Evolutionary conservation across 2,797 vertebrate species (phyloP).

Genomic region (Scleropages formosus): DNA sequence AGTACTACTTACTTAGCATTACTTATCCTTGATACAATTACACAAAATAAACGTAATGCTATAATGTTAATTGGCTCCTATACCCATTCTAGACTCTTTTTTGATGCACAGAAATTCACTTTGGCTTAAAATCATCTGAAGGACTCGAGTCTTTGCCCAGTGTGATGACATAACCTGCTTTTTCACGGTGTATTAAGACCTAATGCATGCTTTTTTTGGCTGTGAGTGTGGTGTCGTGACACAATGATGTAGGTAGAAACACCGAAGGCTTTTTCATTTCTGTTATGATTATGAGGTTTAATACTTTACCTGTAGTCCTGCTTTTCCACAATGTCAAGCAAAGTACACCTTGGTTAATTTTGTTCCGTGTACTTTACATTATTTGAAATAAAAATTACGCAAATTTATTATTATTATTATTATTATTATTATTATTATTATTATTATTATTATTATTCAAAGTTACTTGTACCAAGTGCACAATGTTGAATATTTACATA

Average conservation of each 20-base stretch:
- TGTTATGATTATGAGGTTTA: too few species aligned
- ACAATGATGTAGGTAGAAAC: not conserved
- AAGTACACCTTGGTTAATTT: too few species aligned
- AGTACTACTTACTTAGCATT: too few species aligned
- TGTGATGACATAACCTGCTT: not conserved
- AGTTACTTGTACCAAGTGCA: too few species aligned
- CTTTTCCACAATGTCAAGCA: too few species aligned
- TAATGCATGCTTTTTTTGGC: not conserved
- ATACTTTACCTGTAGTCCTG: too few species aligned
- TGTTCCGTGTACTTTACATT: not conserved
- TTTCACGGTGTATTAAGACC: not conserved
- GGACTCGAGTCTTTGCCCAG: not conserved
- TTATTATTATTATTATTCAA: too few species aligned
- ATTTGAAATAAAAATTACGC: not conserved
- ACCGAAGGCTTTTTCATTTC: slow-evolving; percentile 16
- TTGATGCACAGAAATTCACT: not conserved
- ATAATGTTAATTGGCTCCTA: not conserved
- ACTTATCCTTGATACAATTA: too few species aligned
- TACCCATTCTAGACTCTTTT: not conserved
- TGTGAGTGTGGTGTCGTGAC: not conserved
- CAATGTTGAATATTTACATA: too few species aligned
- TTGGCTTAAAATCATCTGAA: not conserved
- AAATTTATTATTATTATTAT: too few species aligned
- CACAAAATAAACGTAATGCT: too few species aligned
- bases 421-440: too few species aligned